These are phyloP conservation scores for Falco naumanni DNA, from an alignment of 2,797 vertebrate genomes.

Conservation along the genomic window DNA sequence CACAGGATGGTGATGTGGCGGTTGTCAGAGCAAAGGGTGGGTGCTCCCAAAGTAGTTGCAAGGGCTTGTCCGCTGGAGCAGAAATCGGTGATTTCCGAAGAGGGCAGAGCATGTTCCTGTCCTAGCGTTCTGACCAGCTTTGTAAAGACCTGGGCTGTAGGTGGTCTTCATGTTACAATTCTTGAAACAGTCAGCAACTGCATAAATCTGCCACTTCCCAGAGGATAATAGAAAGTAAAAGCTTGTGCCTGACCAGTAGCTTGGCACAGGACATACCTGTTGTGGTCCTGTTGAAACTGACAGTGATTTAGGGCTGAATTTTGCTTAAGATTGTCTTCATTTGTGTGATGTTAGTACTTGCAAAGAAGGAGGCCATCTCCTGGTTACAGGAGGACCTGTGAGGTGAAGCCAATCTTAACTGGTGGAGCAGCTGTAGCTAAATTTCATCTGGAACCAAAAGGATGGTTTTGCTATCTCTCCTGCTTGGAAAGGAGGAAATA, in stretches of 20 bases:
- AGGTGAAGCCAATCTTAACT: background rate
- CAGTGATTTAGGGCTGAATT: background rate
- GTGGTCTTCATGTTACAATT: background rate
- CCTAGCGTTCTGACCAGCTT: background rate
- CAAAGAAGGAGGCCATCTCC: background rate
- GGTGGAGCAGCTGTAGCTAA: background rate
- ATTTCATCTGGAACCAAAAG: background rate
- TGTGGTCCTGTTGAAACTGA: background rate
- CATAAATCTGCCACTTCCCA: background rate
- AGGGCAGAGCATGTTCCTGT: background rate
- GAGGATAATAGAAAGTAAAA: background rate
- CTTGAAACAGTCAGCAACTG: background rate
- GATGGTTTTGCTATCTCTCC: background rate
- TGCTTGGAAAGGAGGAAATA: conserved; percentile 15
- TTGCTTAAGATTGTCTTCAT: background rate
- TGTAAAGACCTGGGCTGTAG: background rate
- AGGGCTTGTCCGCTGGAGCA: background rate
- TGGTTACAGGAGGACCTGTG: background rate
- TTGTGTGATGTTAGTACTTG: background rate
- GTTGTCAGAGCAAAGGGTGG: background rate
- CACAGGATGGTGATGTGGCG: background rate
- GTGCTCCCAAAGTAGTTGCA: background rate
- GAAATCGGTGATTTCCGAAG: background rate
- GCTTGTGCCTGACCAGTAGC: background rate
- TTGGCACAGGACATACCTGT: background rate